phyloP scores from a whole-genome alignment of 1,140 invertebrate species.

The Triops cancriformis region DNA sequence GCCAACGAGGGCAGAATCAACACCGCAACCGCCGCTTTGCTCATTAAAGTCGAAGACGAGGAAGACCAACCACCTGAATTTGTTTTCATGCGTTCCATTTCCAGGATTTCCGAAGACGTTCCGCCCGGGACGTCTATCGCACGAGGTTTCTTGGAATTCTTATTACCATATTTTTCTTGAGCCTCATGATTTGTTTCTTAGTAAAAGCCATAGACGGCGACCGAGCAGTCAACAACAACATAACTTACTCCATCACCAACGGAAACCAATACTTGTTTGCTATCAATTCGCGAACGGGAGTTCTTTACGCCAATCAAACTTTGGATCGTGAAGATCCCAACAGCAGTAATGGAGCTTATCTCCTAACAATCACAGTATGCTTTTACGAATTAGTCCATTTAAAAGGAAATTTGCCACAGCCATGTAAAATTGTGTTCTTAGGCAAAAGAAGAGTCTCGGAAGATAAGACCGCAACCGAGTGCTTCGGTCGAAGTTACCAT shows the following conservation, averaged over 20 bases:
- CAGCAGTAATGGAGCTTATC: slow-evolving; percentile 72
- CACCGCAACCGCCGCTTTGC: slow-evolving; percentile 75
- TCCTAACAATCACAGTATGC: slow-evolving; percentile 67
- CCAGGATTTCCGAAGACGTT: slow-evolving; percentile 74
- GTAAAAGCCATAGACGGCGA: slow-evolving; percentile 88
- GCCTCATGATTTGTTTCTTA: slow-evolving; percentile 37
- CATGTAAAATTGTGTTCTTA: slow-evolving; percentile 37
- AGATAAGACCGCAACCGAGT: slow-evolving; percentile 56
- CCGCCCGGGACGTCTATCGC: slow-evolving; percentile 67
- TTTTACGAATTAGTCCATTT: neutral
- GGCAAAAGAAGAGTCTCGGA: slow-evolving; percentile 57
- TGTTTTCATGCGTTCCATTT: slow-evolving; percentile 72
- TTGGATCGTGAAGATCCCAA: slow-evolving; percentile 74
- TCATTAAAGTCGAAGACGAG: slow-evolving; percentile 78
- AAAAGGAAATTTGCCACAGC: neutral
- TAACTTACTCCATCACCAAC: slow-evolving; percentile 68
- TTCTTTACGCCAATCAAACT: slow-evolving; percentile 62
- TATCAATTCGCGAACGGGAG: slow-evolving; percentile 69
- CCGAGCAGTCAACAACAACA: slow-evolving; percentile 78
- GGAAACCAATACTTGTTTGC: slow-evolving; percentile 59
- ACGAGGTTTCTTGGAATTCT: slow-evolving; percentile 50
- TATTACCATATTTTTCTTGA: slow-evolving; percentile 19
- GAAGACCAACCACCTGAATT: slow-evolving; percentile 88
- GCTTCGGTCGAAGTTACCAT: slow-evolving; percentile 83
- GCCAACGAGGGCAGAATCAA: slow-evolving; percentile 65